These are phyloP conservation scores for Leptestheria dahalacensis DNA, from an alignment of 1,140 invertebrate genomes.

Conservation along the genomic window DNA sequence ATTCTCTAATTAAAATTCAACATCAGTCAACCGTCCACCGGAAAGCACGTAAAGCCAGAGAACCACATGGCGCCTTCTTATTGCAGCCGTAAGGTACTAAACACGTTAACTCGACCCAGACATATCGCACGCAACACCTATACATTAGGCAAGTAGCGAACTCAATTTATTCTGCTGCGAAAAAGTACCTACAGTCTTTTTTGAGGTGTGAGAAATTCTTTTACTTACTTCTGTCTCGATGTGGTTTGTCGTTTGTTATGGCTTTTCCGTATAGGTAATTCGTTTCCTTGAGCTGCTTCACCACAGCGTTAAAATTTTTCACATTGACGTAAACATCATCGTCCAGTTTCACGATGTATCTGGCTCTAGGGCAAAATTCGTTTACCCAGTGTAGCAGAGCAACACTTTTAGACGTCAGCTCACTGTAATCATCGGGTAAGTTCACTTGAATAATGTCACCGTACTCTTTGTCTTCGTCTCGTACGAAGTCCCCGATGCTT, in stretches of 20 bases:
- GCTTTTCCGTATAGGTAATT: constrained; percentile 2
- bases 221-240: not conserved
- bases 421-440: constrained; percentile 26
- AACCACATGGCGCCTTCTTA: not conserved
- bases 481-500: not conserved
- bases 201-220: no score
- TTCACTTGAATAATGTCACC: constrained; percentile 22
- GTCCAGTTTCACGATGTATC: constrained; percentile 27
- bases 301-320: not conserved
- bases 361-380: constrained; percentile 21
- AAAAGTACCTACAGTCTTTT: no score
- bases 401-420: constrained; percentile 26
- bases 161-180: no score
- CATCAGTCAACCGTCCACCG: not conserved
- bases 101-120: not conserved
- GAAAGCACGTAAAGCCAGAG: not conserved
- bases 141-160: no score
- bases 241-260: constrained; percentile 2
- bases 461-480: constrained; percentile 2
- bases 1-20: not conserved
- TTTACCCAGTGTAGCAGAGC: constrained; percentile 25
- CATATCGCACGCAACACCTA: no score
- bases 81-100: not conserved
- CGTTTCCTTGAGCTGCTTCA: not conserved
- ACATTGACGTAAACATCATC: constrained; percentile 25